Evolutionary conservation across 2,113 vertebrate species (phyloP).

Genomic region (Epinephelus moara): DNA sequence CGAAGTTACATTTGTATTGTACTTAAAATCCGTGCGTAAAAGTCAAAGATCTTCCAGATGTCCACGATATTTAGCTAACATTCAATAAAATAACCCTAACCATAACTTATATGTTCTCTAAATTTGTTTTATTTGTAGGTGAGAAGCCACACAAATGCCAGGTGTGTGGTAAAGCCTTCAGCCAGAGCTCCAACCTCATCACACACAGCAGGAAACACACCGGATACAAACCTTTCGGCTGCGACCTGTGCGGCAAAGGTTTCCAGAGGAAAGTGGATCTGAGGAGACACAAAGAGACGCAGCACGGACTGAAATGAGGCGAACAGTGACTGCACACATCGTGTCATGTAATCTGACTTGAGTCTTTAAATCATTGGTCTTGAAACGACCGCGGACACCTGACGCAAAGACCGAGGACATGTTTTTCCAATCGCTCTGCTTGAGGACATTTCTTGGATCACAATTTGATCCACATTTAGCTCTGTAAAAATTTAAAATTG

Average conservation of each 20-base stretch:
- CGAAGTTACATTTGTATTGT: neutral
- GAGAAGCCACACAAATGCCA: constrained; percentile 99
- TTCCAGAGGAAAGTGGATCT: constrained; percentile 99
- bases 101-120: neutral
- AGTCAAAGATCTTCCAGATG: neutral
- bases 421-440: neutral
- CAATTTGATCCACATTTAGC: neutral
- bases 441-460: constrained; percentile 30
- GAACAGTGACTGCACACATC: neutral
- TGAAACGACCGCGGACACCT: neutral
- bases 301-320: constrained; percentile 94
- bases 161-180: constrained; percentile 99
- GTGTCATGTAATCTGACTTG: neutral
- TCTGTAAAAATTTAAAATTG: constrained; percentile 12
- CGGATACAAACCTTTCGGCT: constrained; percentile 98
- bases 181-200: constrained; percentile 99
- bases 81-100: neutral
- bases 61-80: too few relatives aligned
- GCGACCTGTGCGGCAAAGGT: constrained; percentile 96
- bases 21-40: neutral
- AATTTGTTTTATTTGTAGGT: constrained; percentile 80
- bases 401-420: neutral
- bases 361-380: neutral
- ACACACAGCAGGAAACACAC: constrained; percentile 99
- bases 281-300: constrained; percentile 95